phyloP scores from a whole-genome alignment of 2,797 vertebrate species.

The Poecilia wingei region DNA sequence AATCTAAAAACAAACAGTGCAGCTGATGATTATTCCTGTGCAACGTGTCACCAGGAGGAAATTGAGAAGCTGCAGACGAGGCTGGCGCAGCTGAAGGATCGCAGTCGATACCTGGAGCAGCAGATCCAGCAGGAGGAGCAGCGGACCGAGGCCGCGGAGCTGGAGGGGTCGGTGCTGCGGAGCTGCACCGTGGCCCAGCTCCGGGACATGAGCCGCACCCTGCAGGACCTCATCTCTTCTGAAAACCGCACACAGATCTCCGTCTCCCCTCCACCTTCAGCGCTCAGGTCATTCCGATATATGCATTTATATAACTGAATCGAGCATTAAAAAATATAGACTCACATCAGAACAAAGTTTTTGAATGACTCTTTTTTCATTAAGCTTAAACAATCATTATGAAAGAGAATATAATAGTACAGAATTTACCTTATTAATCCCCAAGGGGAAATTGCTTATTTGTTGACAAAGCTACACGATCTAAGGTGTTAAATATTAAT shows the following conservation, averaged over 20 bases:
- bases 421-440: too few species aligned
- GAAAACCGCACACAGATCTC: conserved; percentile 75
- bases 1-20: background rate
- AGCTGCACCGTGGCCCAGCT: conserved; percentile 79
- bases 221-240: conserved; percentile 81
- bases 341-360: background rate
- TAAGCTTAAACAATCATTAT: background rate
- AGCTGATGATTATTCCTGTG: background rate
- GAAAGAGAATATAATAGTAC: background rate
- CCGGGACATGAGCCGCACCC: conserved; percentile 75
- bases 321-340: background rate
- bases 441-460: too few species aligned
- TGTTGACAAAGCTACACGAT: too few species aligned
- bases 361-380: background rate
- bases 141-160: conserved; percentile 76
- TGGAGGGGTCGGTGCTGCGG: conserved; percentile 77
- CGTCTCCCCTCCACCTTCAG: conserved; percentile 73
- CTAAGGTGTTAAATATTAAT: too few species aligned
- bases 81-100: conserved; percentile 79
- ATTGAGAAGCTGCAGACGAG: conserved; percentile 81
- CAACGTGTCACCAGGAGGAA: conserved; percentile 80
- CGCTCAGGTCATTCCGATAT: conserved; percentile 80
- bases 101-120: conserved; percentile 77
- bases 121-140: conserved; percentile 82
- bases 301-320: background rate